Evolutionary conservation across 2,888 invertebrate genomes (phyloP).

Genomic region (Willowsia nigromaculata): DNA sequence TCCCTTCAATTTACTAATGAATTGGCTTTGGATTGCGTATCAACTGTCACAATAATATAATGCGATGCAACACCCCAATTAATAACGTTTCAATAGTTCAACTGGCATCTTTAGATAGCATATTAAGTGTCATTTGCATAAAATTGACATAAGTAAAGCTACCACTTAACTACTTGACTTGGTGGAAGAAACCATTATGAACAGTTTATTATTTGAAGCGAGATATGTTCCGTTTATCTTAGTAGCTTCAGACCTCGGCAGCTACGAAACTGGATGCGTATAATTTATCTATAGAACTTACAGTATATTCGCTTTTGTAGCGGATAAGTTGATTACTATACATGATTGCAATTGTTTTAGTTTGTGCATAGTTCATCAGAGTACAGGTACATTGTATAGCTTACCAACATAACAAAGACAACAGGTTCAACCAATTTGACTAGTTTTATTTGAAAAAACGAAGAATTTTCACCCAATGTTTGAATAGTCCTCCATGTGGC

Average conservation of each 20-base stretch:
- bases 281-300: neutral
- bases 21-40: slow-evolving; percentile 51
- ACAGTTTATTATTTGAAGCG: too few species aligned
- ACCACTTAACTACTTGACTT: slow-evolving; percentile 26
- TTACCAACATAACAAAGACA: neutral
- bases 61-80: slow-evolving; percentile 34
- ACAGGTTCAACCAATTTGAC: neutral
- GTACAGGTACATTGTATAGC: neutral
- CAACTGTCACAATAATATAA: slow-evolving; percentile 46
- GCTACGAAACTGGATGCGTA: neutral
- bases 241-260: neutral
- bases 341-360: neutral
- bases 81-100: slow-evolving; percentile 24
- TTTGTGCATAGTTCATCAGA: neutral
- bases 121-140: slow-evolving; percentile 53
- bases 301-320: neutral
- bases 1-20: slow-evolving; percentile 54
- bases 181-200: neutral
- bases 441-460: slow-evolving; percentile 56
- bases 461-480: slow-evolving; percentile 54
- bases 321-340: neutral
- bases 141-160: slow-evolving; percentile 66
- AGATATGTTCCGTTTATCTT: slow-evolving; percentile 2
- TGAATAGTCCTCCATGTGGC: slow-evolving; percentile 40
- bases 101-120: slow-evolving; percentile 36